Conservation (phyloP, 2,797 vertebrate genomes). For the Myripristis murdjan region DNA sequence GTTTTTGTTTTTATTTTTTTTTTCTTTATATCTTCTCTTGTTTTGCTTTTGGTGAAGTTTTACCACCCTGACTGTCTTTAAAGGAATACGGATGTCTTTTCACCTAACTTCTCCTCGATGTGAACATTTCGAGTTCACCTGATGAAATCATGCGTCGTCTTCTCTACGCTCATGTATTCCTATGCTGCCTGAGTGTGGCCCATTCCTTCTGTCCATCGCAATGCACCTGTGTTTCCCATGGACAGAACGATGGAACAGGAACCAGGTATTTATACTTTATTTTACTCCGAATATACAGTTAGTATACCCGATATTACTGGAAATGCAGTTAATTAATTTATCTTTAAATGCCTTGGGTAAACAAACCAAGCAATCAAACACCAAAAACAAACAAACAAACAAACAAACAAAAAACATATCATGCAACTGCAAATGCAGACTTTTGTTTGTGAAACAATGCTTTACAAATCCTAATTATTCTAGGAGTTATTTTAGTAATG, state of each 20-base stretch:
- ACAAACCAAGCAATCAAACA: neutral
- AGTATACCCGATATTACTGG: neutral
- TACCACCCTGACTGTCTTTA: slow-evolving; percentile 10
- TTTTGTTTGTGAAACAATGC: too few relatives aligned
- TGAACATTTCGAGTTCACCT: slow-evolving; percentile 55
- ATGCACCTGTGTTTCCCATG: slow-evolving; percentile 91
- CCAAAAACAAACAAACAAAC: neutral
- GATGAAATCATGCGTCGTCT: slow-evolving; percentile 85
- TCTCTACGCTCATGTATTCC: slow-evolving; percentile 82
- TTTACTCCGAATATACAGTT: neutral
- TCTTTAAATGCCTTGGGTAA: neutral
- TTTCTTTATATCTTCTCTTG: slow-evolving; percentile 11
- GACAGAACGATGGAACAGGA: slow-evolving; percentile 88
- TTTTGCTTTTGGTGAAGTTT: slow-evolving; percentile 28
- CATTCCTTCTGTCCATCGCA: slow-evolving; percentile 92
- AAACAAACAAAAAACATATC: neutral
- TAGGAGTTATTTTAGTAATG: too few relatives aligned
- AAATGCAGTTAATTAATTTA: neutral
- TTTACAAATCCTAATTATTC: too few relatives aligned
- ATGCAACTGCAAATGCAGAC: too few relatives aligned
- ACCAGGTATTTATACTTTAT: slow-evolving; percentile 86
- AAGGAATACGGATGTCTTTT: slow-evolving; percentile 66
- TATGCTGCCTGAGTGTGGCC: slow-evolving; percentile 82
- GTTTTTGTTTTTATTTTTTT: slow-evolving; percentile 9
- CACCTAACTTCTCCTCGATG: slow-evolving; percentile 56